phyloP scores from a whole-genome alignment of 2,113 vertebrate species.

The Recurvirostra avosetta region DNA sequence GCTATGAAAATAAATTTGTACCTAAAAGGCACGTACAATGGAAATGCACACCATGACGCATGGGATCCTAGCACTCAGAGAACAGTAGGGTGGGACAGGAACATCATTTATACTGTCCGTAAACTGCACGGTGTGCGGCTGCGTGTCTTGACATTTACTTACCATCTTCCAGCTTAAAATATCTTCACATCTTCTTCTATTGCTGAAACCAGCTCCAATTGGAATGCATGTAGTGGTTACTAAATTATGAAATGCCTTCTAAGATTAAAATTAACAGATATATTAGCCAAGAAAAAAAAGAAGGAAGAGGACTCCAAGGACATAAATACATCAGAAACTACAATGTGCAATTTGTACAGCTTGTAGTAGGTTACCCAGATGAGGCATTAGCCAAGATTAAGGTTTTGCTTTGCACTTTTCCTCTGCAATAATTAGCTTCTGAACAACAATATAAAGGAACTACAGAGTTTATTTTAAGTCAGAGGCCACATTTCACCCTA shows the following conservation, averaged over 20 bases:
- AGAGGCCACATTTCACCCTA: not conserved
- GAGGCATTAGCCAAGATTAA: not conserved
- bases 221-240: not conserved
- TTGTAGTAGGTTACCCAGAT: not conserved
- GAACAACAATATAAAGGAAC: not conserved
- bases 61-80: not conserved
- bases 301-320: not conserved
- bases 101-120: not conserved
- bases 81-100: not conserved
- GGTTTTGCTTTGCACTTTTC: not conserved
- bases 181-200: not conserved
- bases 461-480: not conserved
- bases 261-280: not conserved
- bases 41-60: rapidly evolving
- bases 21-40: rapidly evolving
- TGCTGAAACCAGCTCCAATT: not conserved
- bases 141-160: not conserved
- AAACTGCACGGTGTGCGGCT: not conserved
- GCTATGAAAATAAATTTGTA: not conserved
- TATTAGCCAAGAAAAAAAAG: not conserved
- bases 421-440: not conserved
- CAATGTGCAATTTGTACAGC: not conserved
- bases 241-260: not conserved
- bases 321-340: not conserved
- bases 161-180: not conserved